Evolutionary conservation across 2,888 invertebrate species (phyloP), one percentile per base, ranked within the genome.

Genomic region (Melangyna quadrimaculata): DNA sequence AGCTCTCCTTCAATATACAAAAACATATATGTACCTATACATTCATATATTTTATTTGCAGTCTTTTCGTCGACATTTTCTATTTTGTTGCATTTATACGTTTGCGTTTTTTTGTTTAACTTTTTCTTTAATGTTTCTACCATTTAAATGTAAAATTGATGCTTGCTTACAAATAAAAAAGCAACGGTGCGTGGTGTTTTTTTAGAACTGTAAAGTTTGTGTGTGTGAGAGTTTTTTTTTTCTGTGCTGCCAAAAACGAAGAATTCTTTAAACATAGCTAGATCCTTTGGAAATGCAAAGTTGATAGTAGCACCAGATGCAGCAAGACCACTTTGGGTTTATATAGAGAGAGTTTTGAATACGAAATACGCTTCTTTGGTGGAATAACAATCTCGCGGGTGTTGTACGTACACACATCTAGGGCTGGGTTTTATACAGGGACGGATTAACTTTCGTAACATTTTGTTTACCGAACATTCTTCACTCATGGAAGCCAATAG

Each of bases 191-290:
- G 67, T 61, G 53, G 72, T 59, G 40, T 73, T 74, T 51, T 65
- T 70, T 79, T 55, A 7, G 3, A 70, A 78, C 59, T 43, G 45
- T 57, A 73, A 70, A 74, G 35, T 83, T n/a, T 43, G 65, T 72
- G n/a, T 70, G 55, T 63, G 6, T 61, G 19, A n/a, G 24, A 17
- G 1, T 29, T 29, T 9, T 10, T 55, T n/a, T 17, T 55, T 53
- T 53, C 17, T n/a, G 17, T 72, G 61, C 14, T n/a, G 29, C 22
- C 22, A 65, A 37, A 35, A 37, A 17, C 8, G 40, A 55, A 55
- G 9, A 22, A 59, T n/a, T n/a, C 63, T 35, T 35, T 1, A 37
- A 59, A 29, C 29, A 29, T 45, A 45, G 43, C 29, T 65, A 45
- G 43, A 45, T 65, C 65, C 65, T 65, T 65, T 45, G 45, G 0